Evolutionary conservation across 2,797 vertebrate species (phyloP).

Genomic region (Sebastes matsubarae): DNA sequence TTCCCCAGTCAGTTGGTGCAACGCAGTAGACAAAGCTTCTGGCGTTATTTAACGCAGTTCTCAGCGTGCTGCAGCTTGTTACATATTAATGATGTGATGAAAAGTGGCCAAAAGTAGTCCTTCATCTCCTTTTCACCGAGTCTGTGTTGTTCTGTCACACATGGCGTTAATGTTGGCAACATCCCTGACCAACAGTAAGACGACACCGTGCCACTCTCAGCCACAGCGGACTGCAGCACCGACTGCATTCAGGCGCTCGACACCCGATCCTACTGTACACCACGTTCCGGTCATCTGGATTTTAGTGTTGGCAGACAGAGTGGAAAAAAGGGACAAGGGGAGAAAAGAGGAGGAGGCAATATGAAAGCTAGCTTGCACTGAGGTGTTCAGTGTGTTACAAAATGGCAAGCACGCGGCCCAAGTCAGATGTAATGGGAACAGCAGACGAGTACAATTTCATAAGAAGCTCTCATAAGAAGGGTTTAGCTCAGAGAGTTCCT

Average conservation of each 20-base stretch:
- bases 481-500: background rate
- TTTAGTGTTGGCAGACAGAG: conserved; percentile 75
- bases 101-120: conserved; percentile 42
- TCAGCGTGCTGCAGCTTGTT: background rate
- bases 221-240: conserved; percentile 39
- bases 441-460: conserved; percentile 16
- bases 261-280: conserved; percentile 74
- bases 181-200: conserved; percentile 47
- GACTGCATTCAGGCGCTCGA: conserved; percentile 54
- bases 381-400: conserved; percentile 62
- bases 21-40: background rate
- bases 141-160: conserved; percentile 55
- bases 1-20: background rate
- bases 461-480: conserved; percentile 9
- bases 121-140: conserved; percentile 41
- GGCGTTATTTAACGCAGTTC: conserved; percentile 20
- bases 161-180: conserved; percentile 64
- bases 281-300: conserved; percentile 67
- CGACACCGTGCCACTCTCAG: conserved; percentile 38
- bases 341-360: conserved; percentile 49
- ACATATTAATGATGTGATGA: conserved; percentile 41
- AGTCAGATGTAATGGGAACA: conserved; percentile 39
- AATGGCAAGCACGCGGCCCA: conserved; percentile 34
- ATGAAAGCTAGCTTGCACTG: conserved; percentile 43
- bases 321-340: conserved; percentile 75